A percentile compares a stretch with the other conserved stretches of the same genome.
These are phyloP conservation scores for Liparis tanakae DNA, from an alignment of 2,797 vertebrate species.

Conservation along the genomic window DNA sequence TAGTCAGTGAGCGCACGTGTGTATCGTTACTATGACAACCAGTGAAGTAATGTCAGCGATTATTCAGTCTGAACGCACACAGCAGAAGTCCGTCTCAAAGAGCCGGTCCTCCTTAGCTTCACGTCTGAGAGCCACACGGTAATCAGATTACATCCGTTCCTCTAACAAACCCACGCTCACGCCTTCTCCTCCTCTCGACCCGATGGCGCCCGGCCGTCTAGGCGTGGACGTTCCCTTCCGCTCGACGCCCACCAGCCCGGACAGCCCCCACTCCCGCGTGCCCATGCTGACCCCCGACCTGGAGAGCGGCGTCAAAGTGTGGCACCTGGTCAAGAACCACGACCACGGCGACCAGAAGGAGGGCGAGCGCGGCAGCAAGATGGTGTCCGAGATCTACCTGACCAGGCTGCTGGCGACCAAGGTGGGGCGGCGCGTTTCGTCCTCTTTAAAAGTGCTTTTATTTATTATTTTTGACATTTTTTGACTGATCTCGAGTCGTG, in stretches of 20 bases:
- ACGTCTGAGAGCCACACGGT: constrained; percentile 12
- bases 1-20: constrained; percentile 12
- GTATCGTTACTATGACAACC: constrained; percentile 53
- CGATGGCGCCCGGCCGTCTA: neutral
- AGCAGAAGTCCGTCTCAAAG: neutral
- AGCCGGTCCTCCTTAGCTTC: constrained; percentile 12
- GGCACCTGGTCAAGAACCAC: constrained; percentile 97
- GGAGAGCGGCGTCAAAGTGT: constrained; percentile 95
- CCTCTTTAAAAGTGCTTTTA: too few relatives aligned
- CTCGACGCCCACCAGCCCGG: constrained; percentile 92
- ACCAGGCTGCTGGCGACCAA: constrained; percentile 94
- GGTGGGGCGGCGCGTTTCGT: constrained; percentile 76
- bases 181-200: too few relatives aligned
- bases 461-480: too few relatives aligned
- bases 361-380: constrained; percentile 95
- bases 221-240: constrained; percentile 91
- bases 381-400: constrained; percentile 98
- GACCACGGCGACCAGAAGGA: constrained; percentile 97
- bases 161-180: too few relatives aligned
- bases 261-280: constrained; percentile 92
- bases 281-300: constrained; percentile 97
- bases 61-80: constrained; percentile 32
- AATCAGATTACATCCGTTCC: neutral
- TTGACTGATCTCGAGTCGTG: too few relatives aligned
- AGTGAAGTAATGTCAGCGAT: constrained; percentile 40